Evolutionary conservation across 2,113 vertebrate species (phyloP).

Genomic region (Ailurus styani): DNA sequence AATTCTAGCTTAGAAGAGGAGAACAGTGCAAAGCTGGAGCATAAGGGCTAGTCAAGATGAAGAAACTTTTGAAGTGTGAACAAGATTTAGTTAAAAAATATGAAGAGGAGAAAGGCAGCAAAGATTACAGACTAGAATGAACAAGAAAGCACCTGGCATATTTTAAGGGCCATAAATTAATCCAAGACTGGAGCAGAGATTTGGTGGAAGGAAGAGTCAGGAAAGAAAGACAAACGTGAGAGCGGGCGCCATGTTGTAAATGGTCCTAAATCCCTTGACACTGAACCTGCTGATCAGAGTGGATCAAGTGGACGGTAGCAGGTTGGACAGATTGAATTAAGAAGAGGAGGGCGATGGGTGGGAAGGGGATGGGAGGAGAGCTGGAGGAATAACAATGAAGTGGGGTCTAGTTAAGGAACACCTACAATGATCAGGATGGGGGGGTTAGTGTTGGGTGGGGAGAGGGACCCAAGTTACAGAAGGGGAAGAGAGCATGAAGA

Average conservation of each 20-base stretch:
- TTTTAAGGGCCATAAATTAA: not conserved
- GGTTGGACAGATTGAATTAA: not conserved
- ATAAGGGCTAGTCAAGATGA: not conserved
- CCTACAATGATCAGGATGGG: not conserved
- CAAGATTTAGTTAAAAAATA: not conserved
- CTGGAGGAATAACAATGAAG: not conserved
- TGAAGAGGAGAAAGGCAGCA: not conserved
- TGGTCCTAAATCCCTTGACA: not conserved
- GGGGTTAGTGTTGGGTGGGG: not conserved
- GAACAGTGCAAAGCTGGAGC: too few species aligned
- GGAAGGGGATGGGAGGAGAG: not conserved
- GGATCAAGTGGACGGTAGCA: not conserved
- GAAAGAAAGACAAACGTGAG: not conserved
- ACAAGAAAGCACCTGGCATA: not conserved
- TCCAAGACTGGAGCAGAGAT: not conserved
- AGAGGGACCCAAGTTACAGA: not conserved
- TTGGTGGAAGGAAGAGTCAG: not conserved
- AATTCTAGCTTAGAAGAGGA: not conserved
- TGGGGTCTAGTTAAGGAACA: fast-evolving
- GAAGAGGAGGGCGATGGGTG: too few species aligned
- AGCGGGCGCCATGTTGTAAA: fast-evolving
- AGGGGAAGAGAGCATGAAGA: not conserved
- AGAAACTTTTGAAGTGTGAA: too few species aligned
- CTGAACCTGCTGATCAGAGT: not conserved
- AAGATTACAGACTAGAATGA: not conserved